These are phyloP conservation scores for Eulemur albifrons DNA, from an alignment of 2,797 vertebrate genomes.

Conservation along the genomic window DNA sequence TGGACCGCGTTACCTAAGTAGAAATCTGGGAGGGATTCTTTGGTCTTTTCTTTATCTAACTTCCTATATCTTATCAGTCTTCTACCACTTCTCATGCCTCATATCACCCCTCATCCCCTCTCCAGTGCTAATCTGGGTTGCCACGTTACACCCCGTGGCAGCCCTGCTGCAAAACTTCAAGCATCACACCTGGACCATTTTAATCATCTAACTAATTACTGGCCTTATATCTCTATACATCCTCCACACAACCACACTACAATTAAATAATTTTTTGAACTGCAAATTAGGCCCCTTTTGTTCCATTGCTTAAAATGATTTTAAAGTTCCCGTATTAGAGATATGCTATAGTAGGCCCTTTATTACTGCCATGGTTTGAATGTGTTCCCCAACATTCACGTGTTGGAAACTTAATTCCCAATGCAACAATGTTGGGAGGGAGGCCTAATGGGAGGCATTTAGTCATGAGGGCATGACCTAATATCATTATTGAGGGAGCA, in stretches of 20 bases:
- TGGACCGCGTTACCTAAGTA: not conserved
- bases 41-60: not conserved
- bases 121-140: not conserved
- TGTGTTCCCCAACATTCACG: not conserved
- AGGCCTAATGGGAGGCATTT: not conserved
- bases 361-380: not conserved
- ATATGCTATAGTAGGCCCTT: not conserved
- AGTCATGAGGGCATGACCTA: not conserved
- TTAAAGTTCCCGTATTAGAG: not conserved
- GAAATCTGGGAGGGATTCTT: not conserved
- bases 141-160: too few species aligned
- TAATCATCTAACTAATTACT: not conserved
- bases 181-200: not conserved
- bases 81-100: too few species aligned
- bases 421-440: not conserved
- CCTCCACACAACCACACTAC: not conserved
- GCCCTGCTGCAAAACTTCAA: not conserved
- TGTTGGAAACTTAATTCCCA: not conserved
- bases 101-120: not conserved
- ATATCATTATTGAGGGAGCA: not conserved
- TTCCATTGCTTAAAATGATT: not conserved
- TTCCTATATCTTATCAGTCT: not conserved
- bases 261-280: not conserved
- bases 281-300: not conserved
- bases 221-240: not conserved